Conservation (phyloP, 2,797 vertebrate species). For the Glossophaga mutica region DNA sequence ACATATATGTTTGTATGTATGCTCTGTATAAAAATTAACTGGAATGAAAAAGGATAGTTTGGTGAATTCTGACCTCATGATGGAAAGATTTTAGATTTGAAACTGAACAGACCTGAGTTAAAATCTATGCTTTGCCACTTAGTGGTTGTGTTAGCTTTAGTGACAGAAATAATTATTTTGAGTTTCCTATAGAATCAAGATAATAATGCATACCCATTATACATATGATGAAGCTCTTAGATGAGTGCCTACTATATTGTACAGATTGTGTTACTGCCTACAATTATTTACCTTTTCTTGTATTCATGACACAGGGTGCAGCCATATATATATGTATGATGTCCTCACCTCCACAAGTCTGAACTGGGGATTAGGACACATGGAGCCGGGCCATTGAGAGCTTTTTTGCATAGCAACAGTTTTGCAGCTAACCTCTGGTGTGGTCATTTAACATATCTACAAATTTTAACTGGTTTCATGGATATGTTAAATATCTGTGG, state of each 20-base stretch:
- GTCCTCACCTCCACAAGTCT: no score
- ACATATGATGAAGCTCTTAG: neutral
- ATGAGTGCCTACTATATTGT: neutral
- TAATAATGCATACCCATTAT: neutral
- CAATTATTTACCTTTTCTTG: neutral
- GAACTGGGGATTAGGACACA: no score
- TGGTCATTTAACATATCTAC: no score
- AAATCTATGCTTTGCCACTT: neutral
- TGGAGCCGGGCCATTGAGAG: no score
- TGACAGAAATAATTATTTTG: neutral
- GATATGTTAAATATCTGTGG: no score
- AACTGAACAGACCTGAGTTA: neutral
- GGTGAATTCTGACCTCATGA: neutral
- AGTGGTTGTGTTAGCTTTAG: neutral
- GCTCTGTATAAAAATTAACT: slow-evolving; percentile 20
- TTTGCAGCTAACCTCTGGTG: no score
- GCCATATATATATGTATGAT: no score
- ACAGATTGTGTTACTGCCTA: neutral
- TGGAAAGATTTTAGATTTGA: neutral
- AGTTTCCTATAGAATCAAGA: neutral
- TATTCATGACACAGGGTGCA: neutral
- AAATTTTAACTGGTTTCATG: no score
- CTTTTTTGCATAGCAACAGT: no score
- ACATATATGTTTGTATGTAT: neutral
- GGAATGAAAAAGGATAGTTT: neutral